Conservation (phyloP, 2,113 vertebrate species). For the Phoenicopterus ruber region DNA sequence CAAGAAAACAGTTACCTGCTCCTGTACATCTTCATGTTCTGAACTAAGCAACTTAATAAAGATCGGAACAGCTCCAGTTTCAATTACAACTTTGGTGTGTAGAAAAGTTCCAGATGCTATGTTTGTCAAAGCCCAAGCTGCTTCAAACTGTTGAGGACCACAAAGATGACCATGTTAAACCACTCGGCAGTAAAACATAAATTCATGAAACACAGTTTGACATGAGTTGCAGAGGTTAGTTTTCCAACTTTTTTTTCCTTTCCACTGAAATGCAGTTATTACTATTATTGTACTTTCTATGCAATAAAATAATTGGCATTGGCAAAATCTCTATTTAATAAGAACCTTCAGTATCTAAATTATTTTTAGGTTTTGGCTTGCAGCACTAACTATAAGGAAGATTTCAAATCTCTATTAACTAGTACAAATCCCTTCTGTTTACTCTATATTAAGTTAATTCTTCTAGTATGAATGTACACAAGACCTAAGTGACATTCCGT, state of each 20-base stretch:
- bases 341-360: not conserved
- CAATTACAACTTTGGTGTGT: slow-evolving; percentile 92
- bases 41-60: slow-evolving; percentile 91
- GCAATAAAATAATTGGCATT: not conserved
- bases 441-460: not conserved
- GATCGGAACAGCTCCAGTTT: slow-evolving; percentile 91
- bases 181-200: not conserved
- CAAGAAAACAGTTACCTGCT: slow-evolving; percentile 80
- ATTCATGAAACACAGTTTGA: not conserved
- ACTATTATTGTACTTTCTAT: not conserved
- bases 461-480: not conserved
- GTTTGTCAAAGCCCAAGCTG: slow-evolving; percentile 92
- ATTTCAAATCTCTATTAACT: not conserved
- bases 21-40: slow-evolving; percentile 91
- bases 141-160: slow-evolving; percentile 80
- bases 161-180: not conserved
- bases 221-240: not conserved
- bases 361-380: not conserved
- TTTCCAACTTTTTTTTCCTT: not conserved
- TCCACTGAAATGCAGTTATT: not conserved
- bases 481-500: not conserved
- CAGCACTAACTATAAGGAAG: not conserved
- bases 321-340: not conserved
- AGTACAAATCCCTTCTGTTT: not conserved
- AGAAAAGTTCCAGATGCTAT: slow-evolving; percentile 92